A percentile compares a stretch with the other conserved stretches of the same genome.
These are phyloP conservation scores for Rhineura floridana DNA, from an alignment of 2,113 vertebrate genomes.

Conservation along the genomic window DNA sequence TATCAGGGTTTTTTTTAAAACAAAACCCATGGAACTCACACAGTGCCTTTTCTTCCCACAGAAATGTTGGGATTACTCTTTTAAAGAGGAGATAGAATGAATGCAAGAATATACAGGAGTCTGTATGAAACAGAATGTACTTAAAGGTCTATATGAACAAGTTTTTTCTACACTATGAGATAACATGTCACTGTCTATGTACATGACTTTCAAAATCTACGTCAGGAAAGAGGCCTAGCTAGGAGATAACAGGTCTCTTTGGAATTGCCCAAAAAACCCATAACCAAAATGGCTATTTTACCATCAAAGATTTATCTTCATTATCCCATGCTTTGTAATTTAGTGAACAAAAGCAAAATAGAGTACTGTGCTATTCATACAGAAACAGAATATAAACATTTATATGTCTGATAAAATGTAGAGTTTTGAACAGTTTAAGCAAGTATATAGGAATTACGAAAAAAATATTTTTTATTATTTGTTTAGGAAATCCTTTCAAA, in stretches of 20 bases:
- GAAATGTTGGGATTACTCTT: slow-evolving; percentile 60
- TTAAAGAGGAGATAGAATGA: slow-evolving; percentile 53
- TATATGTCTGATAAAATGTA: slow-evolving; percentile 61
- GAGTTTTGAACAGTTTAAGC: slow-evolving; percentile 64
- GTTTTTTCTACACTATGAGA: background rate
- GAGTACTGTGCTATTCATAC: slow-evolving; percentile 52
- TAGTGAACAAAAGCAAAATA: slow-evolving; percentile 48
- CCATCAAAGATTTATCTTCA: slow-evolving; percentile 46
- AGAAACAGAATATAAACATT: slow-evolving; percentile 57
- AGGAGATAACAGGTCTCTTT: background rate
- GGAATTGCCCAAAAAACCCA: slow-evolving; percentile 33
- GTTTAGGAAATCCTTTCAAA: slow-evolving; percentile 67
- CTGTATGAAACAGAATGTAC: background rate
- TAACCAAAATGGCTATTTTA: slow-evolving; percentile 45
- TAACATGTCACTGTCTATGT: background rate
- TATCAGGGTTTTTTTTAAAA: slow-evolving; percentile 63
- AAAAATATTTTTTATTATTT: slow-evolving; percentile 67
- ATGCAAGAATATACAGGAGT: background rate
- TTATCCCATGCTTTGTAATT: slow-evolving; percentile 46
- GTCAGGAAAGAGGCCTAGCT: background rate
- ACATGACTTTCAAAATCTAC: background rate
- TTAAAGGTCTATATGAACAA: background rate
- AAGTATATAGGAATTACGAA: slow-evolving; percentile 75
- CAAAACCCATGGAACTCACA: slow-evolving; percentile 57
- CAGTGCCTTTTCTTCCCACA: slow-evolving; percentile 42